Percentiles rank a stretch among this genome's conserved stretches.
phyloP scores from a whole-genome alignment of 2,888 invertebrate genomes.

The Drosophila ezoana region DNA sequence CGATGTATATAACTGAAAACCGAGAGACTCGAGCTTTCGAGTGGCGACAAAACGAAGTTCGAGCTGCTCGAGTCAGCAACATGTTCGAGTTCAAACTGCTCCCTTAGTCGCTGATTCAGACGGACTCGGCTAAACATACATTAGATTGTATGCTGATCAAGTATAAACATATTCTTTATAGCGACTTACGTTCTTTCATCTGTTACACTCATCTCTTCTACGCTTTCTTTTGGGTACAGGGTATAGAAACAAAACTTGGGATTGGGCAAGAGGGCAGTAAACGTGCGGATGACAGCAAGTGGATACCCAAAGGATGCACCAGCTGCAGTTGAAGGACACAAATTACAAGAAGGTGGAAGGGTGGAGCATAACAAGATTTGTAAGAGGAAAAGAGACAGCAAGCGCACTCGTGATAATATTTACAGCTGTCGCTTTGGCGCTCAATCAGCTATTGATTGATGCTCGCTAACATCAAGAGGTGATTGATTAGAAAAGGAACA shows the following conservation, averaged over 20 bases:
- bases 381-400: background rate
- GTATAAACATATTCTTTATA: no score
- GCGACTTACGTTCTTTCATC: no score
- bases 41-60: no score
- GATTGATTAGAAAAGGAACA: constrained; percentile 2
- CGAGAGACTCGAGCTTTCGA: no score
- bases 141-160: no score
- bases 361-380: background rate
- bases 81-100: no score
- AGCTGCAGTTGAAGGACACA: constrained; percentile 20
- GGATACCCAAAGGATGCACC: constrained; percentile 3
- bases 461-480: background rate
- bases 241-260: background rate
- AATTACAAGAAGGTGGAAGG: background rate
- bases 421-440: constrained; percentile 9
- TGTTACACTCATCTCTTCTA: no score
- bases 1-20: no score
- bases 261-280: background rate
- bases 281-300: background rate
- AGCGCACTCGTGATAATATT: background rate
- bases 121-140: no score
- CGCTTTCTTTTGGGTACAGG: background rate
- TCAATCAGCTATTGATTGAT: constrained; percentile 1
- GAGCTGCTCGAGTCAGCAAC: no score
- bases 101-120: no score